Conservation (phyloP, 2,113 vertebrate genomes). For the Ctenomys sociabilis region DNA sequence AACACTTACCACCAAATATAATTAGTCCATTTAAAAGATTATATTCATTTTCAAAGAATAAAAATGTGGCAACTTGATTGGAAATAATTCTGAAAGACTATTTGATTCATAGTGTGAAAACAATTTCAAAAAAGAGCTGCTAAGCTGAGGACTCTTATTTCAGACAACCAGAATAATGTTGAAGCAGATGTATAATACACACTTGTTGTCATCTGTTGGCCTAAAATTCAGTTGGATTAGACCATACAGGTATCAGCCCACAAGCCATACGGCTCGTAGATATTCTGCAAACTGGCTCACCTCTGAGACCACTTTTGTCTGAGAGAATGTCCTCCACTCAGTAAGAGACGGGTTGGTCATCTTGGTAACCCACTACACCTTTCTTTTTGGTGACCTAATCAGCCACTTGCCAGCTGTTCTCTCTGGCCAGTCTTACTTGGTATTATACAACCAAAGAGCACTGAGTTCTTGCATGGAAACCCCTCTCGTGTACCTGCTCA, state of each 20-base stretch:
- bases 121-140: background rate
- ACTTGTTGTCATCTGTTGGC: background rate
- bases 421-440: background rate
- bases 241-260: too few relatives aligned
- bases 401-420: background rate
- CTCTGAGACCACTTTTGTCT: background rate
- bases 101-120: constrained; percentile 29
- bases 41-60: constrained; percentile 48
- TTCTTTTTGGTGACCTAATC: background rate
- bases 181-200: background rate
- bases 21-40: constrained; percentile 26
- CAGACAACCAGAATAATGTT: background rate
- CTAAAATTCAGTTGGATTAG: background rate
- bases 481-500: background rate
- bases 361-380: background rate
- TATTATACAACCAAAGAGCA: background rate
- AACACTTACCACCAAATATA: constrained; percentile 50
- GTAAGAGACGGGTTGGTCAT: background rate
- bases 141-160: constrained; percentile 37
- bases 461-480: background rate
- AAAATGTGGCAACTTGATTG: constrained; percentile 42
- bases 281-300: background rate
- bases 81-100: constrained; percentile 43
- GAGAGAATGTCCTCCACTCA: background rate
- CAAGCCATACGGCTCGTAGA: background rate